Percentiles rank a stretch among this genome's conserved stretches.
These are phyloP conservation scores for Ochropacha duplaris DNA, from an alignment of 2,888 invertebrate species.

Conservation along the genomic window DNA sequence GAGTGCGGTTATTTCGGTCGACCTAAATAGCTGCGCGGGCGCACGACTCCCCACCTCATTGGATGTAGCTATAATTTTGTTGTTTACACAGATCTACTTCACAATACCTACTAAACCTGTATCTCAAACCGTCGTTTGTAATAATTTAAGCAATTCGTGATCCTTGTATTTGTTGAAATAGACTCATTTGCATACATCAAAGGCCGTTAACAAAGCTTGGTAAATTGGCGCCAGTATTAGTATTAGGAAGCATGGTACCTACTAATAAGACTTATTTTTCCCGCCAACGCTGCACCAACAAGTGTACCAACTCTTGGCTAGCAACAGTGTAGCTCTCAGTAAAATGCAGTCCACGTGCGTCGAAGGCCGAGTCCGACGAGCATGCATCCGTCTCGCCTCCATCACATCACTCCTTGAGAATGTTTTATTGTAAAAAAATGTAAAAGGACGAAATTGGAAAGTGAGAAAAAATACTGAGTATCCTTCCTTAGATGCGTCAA, in stretches of 20 bases:
- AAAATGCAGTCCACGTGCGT: constrained; percentile 64
- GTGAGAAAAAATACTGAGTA: constrained; percentile 38
- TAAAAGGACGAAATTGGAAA: constrained; percentile 46
- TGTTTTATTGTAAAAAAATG: constrained; percentile 53
- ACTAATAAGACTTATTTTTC: neutral
- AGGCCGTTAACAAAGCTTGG: constrained; percentile 17
- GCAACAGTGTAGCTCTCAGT: constrained; percentile 38
- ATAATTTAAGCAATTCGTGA: constrained; percentile 13
- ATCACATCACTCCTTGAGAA: constrained; percentile 53
- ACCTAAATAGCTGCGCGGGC: constrained; percentile 75
- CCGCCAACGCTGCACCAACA: neutral
- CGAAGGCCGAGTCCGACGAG: constrained; percentile 54
- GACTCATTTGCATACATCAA: constrained; percentile 29
- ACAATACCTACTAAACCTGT: constrained; percentile 29
- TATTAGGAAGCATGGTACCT: neutral
- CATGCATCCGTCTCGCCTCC: constrained; percentile 52
- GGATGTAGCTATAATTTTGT: constrained; percentile 45
- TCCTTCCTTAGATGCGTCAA: constrained; percentile 50
- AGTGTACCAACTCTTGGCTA: constrained; percentile 30
- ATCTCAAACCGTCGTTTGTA: constrained; percentile 26
- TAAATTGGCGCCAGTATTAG: neutral
- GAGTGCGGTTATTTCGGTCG: constrained; percentile 71
- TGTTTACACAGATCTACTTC: constrained; percentile 33
- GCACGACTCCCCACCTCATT: constrained; percentile 42
- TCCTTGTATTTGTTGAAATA: constrained; percentile 17